phyloP scores from a whole-genome alignment of 2,797 vertebrate genomes.

The Podargus strigoides region DNA sequence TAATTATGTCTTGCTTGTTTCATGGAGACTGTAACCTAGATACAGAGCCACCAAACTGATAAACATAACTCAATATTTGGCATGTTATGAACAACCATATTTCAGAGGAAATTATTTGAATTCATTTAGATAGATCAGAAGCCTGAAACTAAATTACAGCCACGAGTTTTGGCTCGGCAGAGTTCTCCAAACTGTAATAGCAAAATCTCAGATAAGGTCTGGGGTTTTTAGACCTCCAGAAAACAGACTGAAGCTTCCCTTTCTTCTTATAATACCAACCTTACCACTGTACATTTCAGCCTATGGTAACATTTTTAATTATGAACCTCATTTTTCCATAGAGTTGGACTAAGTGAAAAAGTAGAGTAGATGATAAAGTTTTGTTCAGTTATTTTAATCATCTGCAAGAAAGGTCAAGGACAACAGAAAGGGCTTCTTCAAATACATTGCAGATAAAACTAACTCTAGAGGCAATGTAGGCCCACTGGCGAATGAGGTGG shows the following conservation, averaged over 20 bases:
- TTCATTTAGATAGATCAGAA: constrained; percentile 23
- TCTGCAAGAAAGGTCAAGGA: not conserved
- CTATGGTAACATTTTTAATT: not conserved
- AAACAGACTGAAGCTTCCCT: not conserved
- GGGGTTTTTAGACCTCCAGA: not conserved
- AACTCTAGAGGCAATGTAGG: too few species aligned
- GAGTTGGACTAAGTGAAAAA: not conserved
- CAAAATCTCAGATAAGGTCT: not conserved
- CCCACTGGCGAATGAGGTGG: too few species aligned
- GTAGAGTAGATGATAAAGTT: not conserved
- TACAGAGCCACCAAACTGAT: not conserved
- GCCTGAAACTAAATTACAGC: constrained; percentile 19
- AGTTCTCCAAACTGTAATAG: not conserved
- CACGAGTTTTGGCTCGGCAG: not conserved
- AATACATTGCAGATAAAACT: too few species aligned
- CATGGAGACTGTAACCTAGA: constrained; percentile 41
- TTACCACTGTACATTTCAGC: not conserved
- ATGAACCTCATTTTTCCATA: not conserved
- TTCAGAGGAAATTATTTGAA: constrained; percentile 40
- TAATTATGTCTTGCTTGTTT: constrained; percentile 33
- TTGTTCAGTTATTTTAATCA: not conserved
- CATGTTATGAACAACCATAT: constrained; percentile 30
- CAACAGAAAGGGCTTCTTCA: too few species aligned
- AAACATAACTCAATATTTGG: constrained; percentile 39
- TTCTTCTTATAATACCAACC: not conserved